Conservation (phyloP, 1,140 invertebrate species). For the Tetramorium simillimum region DNA sequence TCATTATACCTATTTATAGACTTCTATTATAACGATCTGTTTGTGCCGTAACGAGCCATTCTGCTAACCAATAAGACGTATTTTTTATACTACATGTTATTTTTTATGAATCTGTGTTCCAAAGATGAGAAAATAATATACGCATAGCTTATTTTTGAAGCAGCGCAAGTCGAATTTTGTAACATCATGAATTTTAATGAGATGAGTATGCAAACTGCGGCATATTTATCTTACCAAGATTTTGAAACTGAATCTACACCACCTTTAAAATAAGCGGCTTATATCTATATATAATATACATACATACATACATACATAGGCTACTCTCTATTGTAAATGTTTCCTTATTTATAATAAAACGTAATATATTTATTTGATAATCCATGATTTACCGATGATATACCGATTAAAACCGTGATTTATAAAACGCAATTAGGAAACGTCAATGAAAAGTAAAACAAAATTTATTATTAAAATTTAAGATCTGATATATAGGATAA, state of each 20-base stretch:
- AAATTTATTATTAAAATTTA: neutral
- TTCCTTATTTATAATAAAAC: neutral
- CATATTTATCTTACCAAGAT: slow-evolving; percentile 44
- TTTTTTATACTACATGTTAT: neutral
- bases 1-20: neutral
- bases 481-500: neutral
- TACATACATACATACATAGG: neutral
- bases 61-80: neutral
- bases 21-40: neutral
- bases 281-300: neutral
- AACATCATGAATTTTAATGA: slow-evolving; percentile 38
- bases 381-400: neutral
- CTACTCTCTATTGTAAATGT: neutral
- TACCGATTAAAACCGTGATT: too few species aligned
- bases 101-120: neutral
- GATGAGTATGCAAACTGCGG: slow-evolving; percentile 18
- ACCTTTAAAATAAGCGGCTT: slow-evolving; percentile 36
- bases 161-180: neutral
- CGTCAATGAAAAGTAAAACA: neutral
- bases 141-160: neutral
- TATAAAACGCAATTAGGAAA: neutral
- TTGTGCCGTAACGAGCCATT: slow-evolving; percentile 5
- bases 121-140: slow-evolving; percentile 20
- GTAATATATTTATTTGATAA: neutral
- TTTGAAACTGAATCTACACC: neutral